Base-by-base conservation (phyloP, 2,888 invertebrate species). In the Cantharis rufa region DNA sequence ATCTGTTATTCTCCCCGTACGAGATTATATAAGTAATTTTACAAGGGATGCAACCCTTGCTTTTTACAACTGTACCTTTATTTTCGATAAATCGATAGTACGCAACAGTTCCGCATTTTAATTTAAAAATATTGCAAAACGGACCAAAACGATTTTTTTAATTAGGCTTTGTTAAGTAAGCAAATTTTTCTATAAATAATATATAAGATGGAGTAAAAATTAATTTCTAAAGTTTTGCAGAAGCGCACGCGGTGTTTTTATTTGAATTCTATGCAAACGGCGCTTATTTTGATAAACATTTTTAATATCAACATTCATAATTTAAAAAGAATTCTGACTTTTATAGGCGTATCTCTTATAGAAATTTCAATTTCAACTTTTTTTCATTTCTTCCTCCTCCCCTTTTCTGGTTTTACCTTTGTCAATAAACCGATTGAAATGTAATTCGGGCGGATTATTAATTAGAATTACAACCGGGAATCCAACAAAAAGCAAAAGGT, bases 21-120 rank as follows among this genome's bases (percentile, higher is more conserved):
- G 82, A 84, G 85, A 85, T 86, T 85, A 85, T 82, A 81, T 82
- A 83, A 84, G 83, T 83, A 85, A 84, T 84, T 84, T 81, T 83
- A 79, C 79, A 81, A 83, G 84, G 85, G 85, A 81, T 78, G 80
- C 81, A 83, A 82, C 83, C 84, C 83, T 82, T 82, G 74, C 78
- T 78, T 75, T 72, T 75, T 75, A 70, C 69, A 74, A 70, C 74
- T 74, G 74, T 77, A 74, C 75, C 63, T 64, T 71, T 72, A 72
- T 69, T 77, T 73, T 62, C 62, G 21, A 72, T 74, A 32, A 68
- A 78, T 78, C 69, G 72, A 72, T 78, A 75, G 18, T 10, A 28
- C 27, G 32, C 69, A 32, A 69, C 27, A 69, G 28, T 69, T 69
- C 48, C 69, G 69, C 16, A 10, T 66, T 66, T 66, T 16, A 66